Base-by-base conservation (phyloP, 2,113 vertebrate species). In the Phrynosoma platyrhinos region DNA sequence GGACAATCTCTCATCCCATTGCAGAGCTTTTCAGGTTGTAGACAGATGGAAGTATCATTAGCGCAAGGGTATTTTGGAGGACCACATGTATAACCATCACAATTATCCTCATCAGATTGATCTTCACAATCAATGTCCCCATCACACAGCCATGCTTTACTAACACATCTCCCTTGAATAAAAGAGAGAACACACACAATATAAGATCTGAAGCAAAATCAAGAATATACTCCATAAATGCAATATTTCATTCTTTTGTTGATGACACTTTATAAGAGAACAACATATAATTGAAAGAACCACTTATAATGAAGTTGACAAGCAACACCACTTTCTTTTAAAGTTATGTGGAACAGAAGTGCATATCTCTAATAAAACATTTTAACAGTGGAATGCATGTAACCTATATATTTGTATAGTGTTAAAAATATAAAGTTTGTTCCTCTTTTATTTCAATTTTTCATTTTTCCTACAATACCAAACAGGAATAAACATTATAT, bases 81-180 rank as follows among this genome's bases (percentile, higher is more conserved):
- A 93, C 98, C 98, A 88, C 99, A 99, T 92, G 97, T 89, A 86
- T 98, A 98, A 30, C 96, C 97, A 94, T 98, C 97, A 87, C 99
- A 99, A 52, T 98, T 97, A 89, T 99, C 98, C 94, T 99, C 99
- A 89, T 99, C 99, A 7, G 99, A 99, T 74, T 97, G 98, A 96
- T 99, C 98, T 94, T 99, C 99, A 92, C 99, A 99, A 95, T 99
- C 99, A 27, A 98, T 98, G 96, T 99, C 99, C 74, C 99, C 98
- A 91, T 99, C 99, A 94, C 99, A 99, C 9, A 99, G 98, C 99
- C 99, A 99, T 82, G 98, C 98, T 96, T 98, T 99, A 95, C 98
- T 99, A 97, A 99, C 98, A 93, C 99, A 99, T 96, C 98, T 98
- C 95, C 99, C 99, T 99, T 95, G 89, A 95, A 93, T 90, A 94